Evolutionary conservation across 2,113 vertebrate genomes (phyloP).

Genomic region (Atlantisia rogersi): DNA sequence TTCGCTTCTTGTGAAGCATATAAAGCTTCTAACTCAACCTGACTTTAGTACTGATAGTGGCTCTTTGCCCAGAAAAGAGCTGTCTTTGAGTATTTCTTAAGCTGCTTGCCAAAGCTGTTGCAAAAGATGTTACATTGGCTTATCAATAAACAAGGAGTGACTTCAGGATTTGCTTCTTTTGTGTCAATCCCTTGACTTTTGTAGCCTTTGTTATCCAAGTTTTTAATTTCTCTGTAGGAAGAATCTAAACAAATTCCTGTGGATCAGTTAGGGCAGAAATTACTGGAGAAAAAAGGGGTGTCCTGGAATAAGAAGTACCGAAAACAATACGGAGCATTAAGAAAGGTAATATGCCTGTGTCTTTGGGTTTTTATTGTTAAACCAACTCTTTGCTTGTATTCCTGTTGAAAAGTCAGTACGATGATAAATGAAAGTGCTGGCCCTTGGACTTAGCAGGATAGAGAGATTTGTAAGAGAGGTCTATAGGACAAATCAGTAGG

Average conservation of each 20-base stretch:
- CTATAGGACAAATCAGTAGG: neutral
- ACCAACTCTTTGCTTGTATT: neutral
- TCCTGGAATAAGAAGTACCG: conserved; percentile 95
- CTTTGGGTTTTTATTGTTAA: neutral
- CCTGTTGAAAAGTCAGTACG: neutral
- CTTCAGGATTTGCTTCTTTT: neutral
- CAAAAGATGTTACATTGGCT: neutral
- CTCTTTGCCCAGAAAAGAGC: neutral
- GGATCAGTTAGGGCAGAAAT: conserved; percentile 91
- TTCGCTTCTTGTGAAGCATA: neutral
- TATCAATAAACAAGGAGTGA: neutral
- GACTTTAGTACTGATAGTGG: neutral
- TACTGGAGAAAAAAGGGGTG: conserved; percentile 86
- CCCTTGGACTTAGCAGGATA: neutral
- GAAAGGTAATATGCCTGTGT: conserved; percentile 78
- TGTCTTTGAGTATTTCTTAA: neutral
- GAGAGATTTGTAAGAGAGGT: neutral
- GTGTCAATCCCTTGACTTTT: neutral
- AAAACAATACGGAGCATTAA: conserved; percentile 86
- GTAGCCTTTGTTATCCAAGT: neutral
- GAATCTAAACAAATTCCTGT: conserved; percentile 68
- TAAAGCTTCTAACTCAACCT: neutral
- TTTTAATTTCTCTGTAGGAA: conserved; percentile 59
- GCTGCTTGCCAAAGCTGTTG: neutral
- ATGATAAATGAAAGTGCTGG: neutral